Evolutionary conservation across 2,113 vertebrate genomes (phyloP).

Genomic region (Megaleporinus macrocephalus): DNA sequence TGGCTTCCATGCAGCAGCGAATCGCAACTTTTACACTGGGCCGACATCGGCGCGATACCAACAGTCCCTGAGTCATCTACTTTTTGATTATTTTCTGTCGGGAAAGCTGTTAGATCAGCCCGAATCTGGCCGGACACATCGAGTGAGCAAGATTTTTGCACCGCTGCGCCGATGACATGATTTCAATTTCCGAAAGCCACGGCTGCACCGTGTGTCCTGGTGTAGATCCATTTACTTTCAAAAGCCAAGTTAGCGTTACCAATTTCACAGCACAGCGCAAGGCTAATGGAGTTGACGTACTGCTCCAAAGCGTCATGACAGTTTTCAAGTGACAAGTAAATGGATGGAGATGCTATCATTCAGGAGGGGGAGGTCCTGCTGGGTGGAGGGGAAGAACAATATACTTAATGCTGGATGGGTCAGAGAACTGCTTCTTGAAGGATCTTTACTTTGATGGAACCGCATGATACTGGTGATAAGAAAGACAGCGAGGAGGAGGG

Average conservation of each 20-base stretch:
- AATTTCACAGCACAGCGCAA: slow-evolving; percentile 9
- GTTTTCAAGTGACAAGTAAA: slow-evolving; percentile 27
- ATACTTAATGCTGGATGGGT: not conserved
- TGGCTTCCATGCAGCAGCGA: not conserved
- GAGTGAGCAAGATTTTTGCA: not conserved
- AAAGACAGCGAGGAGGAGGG: not conserved
- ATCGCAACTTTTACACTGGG: not conserved
- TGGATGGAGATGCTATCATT: slow-evolving; percentile 13
- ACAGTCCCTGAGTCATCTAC: not conserved
- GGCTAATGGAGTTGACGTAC: slow-evolving; percentile 10
- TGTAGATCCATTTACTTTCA: not conserved
- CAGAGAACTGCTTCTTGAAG: not conserved
- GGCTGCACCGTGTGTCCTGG: not conserved
- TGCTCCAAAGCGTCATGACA: not conserved
- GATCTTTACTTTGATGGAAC: too few species aligned
- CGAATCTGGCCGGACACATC: not conserved
- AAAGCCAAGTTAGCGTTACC: slow-evolving; percentile 1
- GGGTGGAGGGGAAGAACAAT: slow-evolving; percentile 1
- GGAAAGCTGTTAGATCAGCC: slow-evolving; percentile 4
- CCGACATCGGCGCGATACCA: not conserved
- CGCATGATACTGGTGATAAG: not conserved
- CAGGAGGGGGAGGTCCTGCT: not conserved
- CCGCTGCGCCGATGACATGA: not conserved
- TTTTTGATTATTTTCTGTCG: slow-evolving; percentile 10
- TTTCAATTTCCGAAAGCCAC: slow-evolving; percentile 10